Percentiles rank a stretch among this genome's conserved stretches.
phyloP scores from a whole-genome alignment of 2,888 invertebrate genomes.

The Drosophila ezoana region DNA sequence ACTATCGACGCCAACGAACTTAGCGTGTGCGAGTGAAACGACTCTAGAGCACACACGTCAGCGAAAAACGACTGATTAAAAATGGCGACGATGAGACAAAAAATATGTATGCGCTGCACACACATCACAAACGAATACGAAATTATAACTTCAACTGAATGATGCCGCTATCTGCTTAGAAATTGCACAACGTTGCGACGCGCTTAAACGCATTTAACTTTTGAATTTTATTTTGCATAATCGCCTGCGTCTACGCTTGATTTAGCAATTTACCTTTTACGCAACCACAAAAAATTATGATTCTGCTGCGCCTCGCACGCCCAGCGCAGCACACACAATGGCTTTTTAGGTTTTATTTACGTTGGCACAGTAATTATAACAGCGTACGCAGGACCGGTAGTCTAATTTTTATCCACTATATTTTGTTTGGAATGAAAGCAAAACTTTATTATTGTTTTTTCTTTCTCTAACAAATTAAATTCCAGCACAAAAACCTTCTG shows the following conservation, averaged over 20 bases:
- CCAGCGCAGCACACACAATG: slow-evolving; percentile 49
- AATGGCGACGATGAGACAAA: slow-evolving; percentile 74
- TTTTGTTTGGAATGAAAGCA: slow-evolving; percentile 72
- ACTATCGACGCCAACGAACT: slow-evolving; percentile 43
- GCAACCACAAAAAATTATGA: slow-evolving; percentile 57
- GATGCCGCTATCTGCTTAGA: slow-evolving; percentile 17
- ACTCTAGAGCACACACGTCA: slow-evolving; percentile 52
- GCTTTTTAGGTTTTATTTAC: slow-evolving; percentile 13
- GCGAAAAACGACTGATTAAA: slow-evolving; percentile 74
- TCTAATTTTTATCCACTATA: slow-evolving; percentile 44
- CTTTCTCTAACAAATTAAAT: slow-evolving; percentile 82
- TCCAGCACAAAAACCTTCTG: slow-evolving; percentile 74
- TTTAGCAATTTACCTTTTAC: slow-evolving; percentile 71
- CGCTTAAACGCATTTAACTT: background rate
- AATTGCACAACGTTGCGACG: background rate
- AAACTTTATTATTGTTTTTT: slow-evolving; percentile 82
- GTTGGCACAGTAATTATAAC: slow-evolving; percentile 22
- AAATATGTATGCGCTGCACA: slow-evolving; percentile 66
- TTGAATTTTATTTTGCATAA: background rate
- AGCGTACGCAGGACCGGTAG: slow-evolving; percentile 26
- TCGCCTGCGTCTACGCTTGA: slow-evolving; percentile 5
- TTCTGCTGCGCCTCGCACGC: slow-evolving; percentile 54
- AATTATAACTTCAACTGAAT: slow-evolving; percentile 39
- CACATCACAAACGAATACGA: slow-evolving; percentile 48
- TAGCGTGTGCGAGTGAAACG: slow-evolving; percentile 42